phyloP scores from a whole-genome alignment of 2,113 vertebrate genomes.

The Cinclus mexicanus region DNA sequence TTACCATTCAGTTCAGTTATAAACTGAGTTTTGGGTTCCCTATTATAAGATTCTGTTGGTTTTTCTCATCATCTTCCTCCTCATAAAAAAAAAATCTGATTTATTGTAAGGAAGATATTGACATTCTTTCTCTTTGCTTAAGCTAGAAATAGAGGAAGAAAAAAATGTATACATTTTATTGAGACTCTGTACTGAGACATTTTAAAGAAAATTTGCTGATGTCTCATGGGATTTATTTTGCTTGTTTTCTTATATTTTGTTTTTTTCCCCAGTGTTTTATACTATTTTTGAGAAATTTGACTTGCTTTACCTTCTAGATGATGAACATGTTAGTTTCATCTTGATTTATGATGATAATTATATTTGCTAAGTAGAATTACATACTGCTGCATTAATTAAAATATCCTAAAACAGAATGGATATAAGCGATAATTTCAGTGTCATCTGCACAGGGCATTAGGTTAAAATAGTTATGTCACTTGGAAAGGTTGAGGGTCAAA shows the following conservation, averaged over 20 bases:
- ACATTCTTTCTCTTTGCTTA: background rate
- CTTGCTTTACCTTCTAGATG: background rate
- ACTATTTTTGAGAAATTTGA: background rate
- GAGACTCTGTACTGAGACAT: background rate
- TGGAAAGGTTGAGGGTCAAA: background rate
- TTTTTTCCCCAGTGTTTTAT: background rate
- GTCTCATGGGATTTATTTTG: background rate
- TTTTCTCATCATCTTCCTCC: background rate
- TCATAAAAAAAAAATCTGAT: background rate
- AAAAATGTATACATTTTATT: background rate
- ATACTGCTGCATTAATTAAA: background rate
- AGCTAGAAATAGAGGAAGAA: background rate
- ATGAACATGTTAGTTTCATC: background rate
- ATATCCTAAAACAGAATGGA: background rate
- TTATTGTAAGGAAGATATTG: background rate
- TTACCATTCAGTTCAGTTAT: slow-evolving; percentile 7
- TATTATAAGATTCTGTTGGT: background rate
- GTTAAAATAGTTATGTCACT: background rate
- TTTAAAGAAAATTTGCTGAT: background rate
- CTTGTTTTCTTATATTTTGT: background rate
- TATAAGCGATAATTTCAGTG: background rate
- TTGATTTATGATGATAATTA: background rate
- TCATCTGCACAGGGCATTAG: background rate
- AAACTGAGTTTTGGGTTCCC: slow-evolving; percentile 5
- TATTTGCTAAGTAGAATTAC: background rate